phyloP scores from a whole-genome alignment of 2,888 invertebrate species.

The Leistus spinibarbis region DNA sequence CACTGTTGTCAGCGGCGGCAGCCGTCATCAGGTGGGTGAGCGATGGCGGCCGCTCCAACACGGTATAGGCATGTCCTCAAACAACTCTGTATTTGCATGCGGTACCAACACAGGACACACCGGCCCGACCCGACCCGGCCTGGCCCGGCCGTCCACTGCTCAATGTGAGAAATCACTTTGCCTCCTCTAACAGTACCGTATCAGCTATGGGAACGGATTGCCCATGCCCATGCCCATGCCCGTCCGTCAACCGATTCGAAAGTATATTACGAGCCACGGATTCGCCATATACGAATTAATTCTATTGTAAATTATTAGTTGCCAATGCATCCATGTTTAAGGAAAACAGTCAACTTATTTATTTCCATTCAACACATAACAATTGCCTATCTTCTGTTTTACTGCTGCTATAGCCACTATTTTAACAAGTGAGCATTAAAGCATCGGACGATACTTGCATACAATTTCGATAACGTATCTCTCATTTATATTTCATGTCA shows the following conservation, averaged over 20 bases:
- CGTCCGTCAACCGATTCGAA: neutral
- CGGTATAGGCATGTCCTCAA: constrained; percentile 37
- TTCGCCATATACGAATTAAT: neutral
- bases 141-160: neutral
- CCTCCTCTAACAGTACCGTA: neutral
- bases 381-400: neutral
- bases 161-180: neutral
- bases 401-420: neutral
- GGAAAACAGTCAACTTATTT: neutral
- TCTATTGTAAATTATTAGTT: neutral
- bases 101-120: constrained; percentile 19
- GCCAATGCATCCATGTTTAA: neutral
- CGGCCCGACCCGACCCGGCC: neutral
- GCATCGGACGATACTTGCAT: neutral
- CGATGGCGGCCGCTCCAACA: constrained; percentile 32
- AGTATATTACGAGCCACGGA: neutral
- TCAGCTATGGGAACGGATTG: neutral
- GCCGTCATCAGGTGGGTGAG: constrained; percentile 25
- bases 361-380: neutral
- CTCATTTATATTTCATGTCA: too few species aligned
- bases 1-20: constrained; percentile 14
- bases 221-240: neutral
- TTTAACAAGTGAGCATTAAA: neutral
- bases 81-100: constrained; percentile 21
- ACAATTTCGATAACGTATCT: too few species aligned